Percentiles rank a stretch among this genome's conserved stretches.
phyloP scores from a whole-genome alignment of 2,888 invertebrate species.

The Caenorhabditis angaria region DNA sequence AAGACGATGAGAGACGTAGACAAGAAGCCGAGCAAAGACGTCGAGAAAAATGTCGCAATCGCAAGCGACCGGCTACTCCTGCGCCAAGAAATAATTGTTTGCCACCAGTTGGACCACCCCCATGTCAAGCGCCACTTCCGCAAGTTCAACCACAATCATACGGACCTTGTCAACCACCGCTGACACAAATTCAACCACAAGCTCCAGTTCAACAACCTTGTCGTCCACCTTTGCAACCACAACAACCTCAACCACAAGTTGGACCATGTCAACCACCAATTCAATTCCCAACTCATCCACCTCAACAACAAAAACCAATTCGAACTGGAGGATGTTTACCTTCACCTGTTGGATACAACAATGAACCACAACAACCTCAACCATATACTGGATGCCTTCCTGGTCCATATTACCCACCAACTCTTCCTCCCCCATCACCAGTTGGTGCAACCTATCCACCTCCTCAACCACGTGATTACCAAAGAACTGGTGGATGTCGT shows the following conservation, averaged over 20 bases:
- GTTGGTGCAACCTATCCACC: constrained; percentile 8
- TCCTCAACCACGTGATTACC: constrained; percentile 12
- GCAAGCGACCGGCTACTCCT: constrained; percentile 28
- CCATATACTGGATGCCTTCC: constrained; percentile 24
- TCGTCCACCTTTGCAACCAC: constrained; percentile 16
- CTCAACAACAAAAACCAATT: no score
- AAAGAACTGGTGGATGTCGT: constrained; percentile 27
- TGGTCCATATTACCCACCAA: constrained; percentile 35
- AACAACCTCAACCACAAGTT: constrained; percentile 12
- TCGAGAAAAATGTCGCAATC: constrained; percentile 33
- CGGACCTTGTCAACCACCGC: constrained; percentile 20
- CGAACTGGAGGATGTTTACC: constrained; percentile 35
- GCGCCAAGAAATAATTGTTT: constrained; percentile 16
- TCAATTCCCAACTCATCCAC: neutral
- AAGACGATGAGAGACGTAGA: constrained; percentile 28
- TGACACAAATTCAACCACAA: constrained; percentile 5
- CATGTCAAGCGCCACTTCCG: constrained; percentile 20
- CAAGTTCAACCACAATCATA: constrained; percentile 13
- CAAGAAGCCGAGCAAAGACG: constrained; percentile 34
- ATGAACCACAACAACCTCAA: constrained; percentile 22
- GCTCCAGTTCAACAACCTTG: constrained; percentile 12
- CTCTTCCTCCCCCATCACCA: constrained; percentile 32
- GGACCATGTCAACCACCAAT: constrained; percentile 23
- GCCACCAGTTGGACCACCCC: constrained; percentile 15
- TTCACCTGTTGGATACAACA: constrained; percentile 37